A percentile compares a stretch with the other conserved stretches of the same genome.
Conservation (phyloP, 2,888 invertebrate genomes). For the Apocheima hispidaria region DNA sequence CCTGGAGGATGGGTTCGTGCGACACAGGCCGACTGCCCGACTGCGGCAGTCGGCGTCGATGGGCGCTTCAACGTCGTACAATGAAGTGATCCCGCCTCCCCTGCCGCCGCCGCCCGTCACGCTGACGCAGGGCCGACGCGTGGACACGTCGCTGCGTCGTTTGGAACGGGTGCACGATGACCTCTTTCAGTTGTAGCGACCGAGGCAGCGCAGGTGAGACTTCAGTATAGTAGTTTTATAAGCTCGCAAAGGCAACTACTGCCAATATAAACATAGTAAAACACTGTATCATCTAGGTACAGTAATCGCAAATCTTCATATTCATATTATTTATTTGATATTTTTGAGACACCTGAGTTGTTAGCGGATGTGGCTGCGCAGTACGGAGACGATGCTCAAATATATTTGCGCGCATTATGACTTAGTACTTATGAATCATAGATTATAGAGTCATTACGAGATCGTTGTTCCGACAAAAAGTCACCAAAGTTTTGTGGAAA, state of each 20-base stretch:
- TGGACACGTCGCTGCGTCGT: conserved; percentile 92
- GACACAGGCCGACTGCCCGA: conserved; percentile 84
- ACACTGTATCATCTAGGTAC: no score
- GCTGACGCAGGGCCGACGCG: conserved; percentile 92
- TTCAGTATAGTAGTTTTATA: no score
- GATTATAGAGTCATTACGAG: no score
- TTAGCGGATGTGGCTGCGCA: no score
- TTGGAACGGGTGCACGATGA: conserved; percentile 95
- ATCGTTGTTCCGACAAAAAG: no score
- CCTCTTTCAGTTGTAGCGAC: conserved; percentile 95
- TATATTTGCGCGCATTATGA: no score
- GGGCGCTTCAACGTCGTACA: conserved; percentile 78
- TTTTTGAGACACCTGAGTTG: no score
- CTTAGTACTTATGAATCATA: no score
- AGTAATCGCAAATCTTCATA: no score
- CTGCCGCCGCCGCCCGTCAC: conserved; percentile 88
- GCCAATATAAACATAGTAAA: background rate
- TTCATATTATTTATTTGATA: no score
- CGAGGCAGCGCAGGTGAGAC: conserved; percentile 78
- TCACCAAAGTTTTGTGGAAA: no score
- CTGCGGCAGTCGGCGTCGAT: conserved; percentile 86
- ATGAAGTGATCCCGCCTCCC: conserved; percentile 79
- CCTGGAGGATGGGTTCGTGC: conserved; percentile 82
- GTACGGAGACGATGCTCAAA: no score
- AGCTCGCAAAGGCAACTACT: background rate